Evolutionary conservation across 2,113 vertebrate species (phyloP), one percentile per base, ranked within the genome.

Genomic region (Fregetta grallaria): DNA sequence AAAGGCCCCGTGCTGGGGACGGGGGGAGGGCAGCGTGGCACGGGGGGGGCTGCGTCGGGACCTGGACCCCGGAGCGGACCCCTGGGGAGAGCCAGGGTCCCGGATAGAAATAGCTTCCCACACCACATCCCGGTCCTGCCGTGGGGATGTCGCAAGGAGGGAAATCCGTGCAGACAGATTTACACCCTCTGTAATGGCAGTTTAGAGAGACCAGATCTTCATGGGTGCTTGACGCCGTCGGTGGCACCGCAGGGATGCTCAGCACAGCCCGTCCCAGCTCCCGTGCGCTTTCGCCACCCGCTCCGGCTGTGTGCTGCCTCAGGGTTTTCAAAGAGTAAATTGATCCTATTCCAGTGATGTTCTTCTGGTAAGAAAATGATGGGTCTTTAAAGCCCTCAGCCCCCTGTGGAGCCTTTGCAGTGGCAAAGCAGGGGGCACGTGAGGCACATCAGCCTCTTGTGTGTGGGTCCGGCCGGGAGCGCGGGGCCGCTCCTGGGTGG

Each of bases 341-440:
- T 34, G 45, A 58, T 78, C 81, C 50, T 61, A 5, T 21, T 40
- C 44, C 7, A 1, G 36, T 3, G 36, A 65, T 38, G 15, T 14
- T 63, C 20, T 73, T 80, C 22, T 59, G 47, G 27, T 38, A n/a
- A 10, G 52, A 73, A 86, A 68, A 30, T 0, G 9, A 45, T 4
- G 32, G 19, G 7, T n/a, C 14, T 74, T 61, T 45, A 21, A 63
- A 84, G 49, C 55, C 45, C n/a, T 58, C 68, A 53, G 72, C 45
- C 0, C 6, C 23, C 63, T 1, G 0, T 2, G 38, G 47, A 75
- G 56, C 61, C 20, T 58, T 52, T 21, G 45, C 36, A 34, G 66
- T 0, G 1, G 12, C 17, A 6, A 3, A 70, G 36, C 1, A 1
- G 10, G 15, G 36, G 38, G 5, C 3, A 6, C 6, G 3, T 10